Evolutionary conservation across 2,113 vertebrate species (phyloP), one percentile per base, ranked within the genome.

Genomic region (Pygoscelis antarcticus): DNA sequence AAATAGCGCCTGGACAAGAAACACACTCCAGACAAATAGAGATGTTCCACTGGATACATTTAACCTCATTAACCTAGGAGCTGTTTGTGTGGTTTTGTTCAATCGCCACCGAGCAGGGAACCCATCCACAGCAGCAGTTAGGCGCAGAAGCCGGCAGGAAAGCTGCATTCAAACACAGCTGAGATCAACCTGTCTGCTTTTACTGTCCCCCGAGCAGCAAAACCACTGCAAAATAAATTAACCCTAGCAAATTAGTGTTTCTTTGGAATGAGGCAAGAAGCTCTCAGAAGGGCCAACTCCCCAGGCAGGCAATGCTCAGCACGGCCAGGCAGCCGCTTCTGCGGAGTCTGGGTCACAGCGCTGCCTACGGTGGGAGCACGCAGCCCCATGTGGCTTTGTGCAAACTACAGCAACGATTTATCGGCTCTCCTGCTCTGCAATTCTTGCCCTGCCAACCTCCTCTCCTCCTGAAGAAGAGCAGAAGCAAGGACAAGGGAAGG

Each of bases 361-460:
- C 18, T 52, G 58, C 85, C 51, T 12, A 3, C 0, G 2, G 25
- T 1, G 23, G 38, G n/a, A 25, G 16, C 18, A 6, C 6, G 1
- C 44, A 54, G 68, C 58, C 36, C 55, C 14, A 1, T 0, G 7
- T 0, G 11, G 51, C 69, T 42, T 11, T 6, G 0, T 13, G 34
- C 34, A 65, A 71, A 66, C 29, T 2, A 23, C 72, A 49, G 46
- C 42, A 6, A 9, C 0, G 2, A 81, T 47, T 29, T 16, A 19
- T 18, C 5, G 1, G 16, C 40, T 44, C 42, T 36, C 30, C n/a
- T 23, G 62, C 25, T 17, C 79, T 54, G 34, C 44, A 25, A 1
- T 52, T 70, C 70, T 9, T 16, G n/a, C 57, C 77, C 76, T 40
- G 64, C 26, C 83, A 55, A 11, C 11, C 77, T 42, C 22, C 42